Base-by-base conservation (phyloP, 2,113 vertebrate species). In the Hemiprocne comata region DNA sequence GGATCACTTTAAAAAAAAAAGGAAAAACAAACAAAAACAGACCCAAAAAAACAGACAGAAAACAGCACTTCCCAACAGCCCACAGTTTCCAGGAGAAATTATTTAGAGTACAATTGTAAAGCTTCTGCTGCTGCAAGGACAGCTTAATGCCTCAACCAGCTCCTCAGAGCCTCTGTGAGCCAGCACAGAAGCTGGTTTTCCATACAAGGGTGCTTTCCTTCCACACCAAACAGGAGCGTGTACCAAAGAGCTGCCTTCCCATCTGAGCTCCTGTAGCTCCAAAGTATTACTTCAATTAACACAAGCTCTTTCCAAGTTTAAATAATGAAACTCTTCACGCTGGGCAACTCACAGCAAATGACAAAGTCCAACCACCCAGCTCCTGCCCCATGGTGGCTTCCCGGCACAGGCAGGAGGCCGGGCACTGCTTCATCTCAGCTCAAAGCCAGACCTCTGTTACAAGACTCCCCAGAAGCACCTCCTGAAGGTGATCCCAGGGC, bases 211-310 rank as follows among this genome's bases (percentile, higher is more conserved):
- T 18, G 50, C 38, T 33, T 23, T 29, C 89, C 67, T 29, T 3
- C 53, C 24, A 2, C 19, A 2, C 42, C 0, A 8, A 46, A 15
- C 74, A 79, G 50, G 11, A 62, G 33, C 6, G 1, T 1, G 20
- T 3, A 44, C 44, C 84, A 58, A n/a, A 21, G 4, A 60, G 48
- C 71, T 34, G 46, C 84, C 10, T 54, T 42, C 67, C 64, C 69
- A 77, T 1, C 58, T 0, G 0, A 70, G 54, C 2, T 38, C 75
- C 73, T 58, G 10, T 1, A n/a, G 46, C 76, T 70, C 73, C 80
- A 42, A 36, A 58, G 46, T n/a, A 24, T 7, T 14, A 5, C n/a
- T 77, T 28, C 64, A 40, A 36, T 23, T 24, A 69, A 55, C 3
- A 4, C 28, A 1, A 0, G 6, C 38, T 75, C 57, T 55, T 75